These are phyloP conservation scores for Labeo rohita DNA, from an alignment of 2,113 vertebrate species.

Conservation along the genomic window DNA sequence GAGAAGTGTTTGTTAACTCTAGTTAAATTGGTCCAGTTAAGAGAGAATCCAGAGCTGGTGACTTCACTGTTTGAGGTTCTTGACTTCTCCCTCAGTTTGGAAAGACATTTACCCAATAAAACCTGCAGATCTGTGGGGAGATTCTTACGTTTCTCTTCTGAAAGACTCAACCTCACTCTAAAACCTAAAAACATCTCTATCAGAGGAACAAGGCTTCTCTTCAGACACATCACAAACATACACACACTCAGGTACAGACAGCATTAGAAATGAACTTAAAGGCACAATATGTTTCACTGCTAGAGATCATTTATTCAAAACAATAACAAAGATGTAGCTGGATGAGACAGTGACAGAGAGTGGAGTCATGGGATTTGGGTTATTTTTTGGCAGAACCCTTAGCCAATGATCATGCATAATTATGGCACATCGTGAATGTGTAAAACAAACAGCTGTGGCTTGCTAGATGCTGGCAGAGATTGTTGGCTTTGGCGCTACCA, in stretches of 20 bases:
- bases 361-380: not conserved
- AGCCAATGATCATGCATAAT: not conserved
- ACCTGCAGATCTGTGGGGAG: not conserved
- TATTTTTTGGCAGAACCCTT: not conserved
- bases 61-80: constrained; percentile 29
- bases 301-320: too few species aligned
- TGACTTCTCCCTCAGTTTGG: constrained; percentile 27
- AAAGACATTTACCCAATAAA: not conserved
- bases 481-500: too few species aligned
- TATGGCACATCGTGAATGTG: not conserved
- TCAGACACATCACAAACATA: constrained; percentile 33
- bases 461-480: not conserved
- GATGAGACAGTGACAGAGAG: too few species aligned
- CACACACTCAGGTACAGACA: constrained; percentile 41
- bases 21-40: not conserved
- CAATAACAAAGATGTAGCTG: too few species aligned
- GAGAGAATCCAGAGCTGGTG: constrained; percentile 26
- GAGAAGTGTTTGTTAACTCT: too few species aligned
- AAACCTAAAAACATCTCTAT: constrained; percentile 41
- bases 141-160: constrained; percentile 3
- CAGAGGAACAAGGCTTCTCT: constrained; percentile 46
- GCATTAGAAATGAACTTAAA: not conserved
- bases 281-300: too few species aligned
- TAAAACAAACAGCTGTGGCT: too few species aligned
- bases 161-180: constrained; percentile 38